A percentile compares a stretch with the other conserved stretches of the same genome.
Evolutionary conservation across 2,797 vertebrate genomes (phyloP).

Genomic region (Intellagama lesueurii): DNA sequence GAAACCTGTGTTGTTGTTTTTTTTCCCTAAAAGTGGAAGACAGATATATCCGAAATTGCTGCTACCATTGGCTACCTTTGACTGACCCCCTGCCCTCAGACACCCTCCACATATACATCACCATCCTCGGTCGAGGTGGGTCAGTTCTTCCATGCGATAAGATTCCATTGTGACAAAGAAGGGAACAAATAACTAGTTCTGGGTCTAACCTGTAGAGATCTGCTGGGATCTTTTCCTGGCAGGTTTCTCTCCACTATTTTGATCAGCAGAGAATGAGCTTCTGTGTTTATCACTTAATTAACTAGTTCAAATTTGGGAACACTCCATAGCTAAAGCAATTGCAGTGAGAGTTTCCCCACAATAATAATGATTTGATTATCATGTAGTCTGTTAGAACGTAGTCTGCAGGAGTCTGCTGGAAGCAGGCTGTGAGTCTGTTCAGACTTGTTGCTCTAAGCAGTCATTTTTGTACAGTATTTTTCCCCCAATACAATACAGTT

Average conservation of each 20-base stretch:
- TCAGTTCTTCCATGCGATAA: conserved; percentile 44
- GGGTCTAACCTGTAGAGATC: conserved; percentile 59
- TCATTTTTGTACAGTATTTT: too few relatives aligned
- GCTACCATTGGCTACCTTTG: conserved; percentile 48
- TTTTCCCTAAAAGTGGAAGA: conserved; percentile 15
- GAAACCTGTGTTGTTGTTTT: not conserved
- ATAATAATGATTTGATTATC: not conserved
- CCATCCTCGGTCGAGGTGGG: conserved; percentile 32
- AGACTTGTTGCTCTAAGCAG: not conserved
- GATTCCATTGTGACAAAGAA: conserved; percentile 57
- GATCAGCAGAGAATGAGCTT: conserved; percentile 40
- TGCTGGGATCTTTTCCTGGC: conserved; percentile 53
- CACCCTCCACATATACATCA: conserved; percentile 33
- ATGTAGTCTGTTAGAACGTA: not conserved
- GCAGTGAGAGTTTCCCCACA: conserved; percentile 33
- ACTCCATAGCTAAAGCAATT: conserved; percentile 42
- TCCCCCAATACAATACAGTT: not conserved
- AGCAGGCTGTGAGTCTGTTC: not conserved
- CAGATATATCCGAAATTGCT: not conserved
- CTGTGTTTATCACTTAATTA: conserved; percentile 60
- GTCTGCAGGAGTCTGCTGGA: too few relatives aligned
- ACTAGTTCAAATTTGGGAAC: conserved; percentile 44
- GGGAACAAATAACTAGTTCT: conserved; percentile 53
- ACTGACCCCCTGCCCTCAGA: conserved; percentile 36
- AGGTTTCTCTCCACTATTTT: conserved; percentile 41